Percentiles rank a stretch among this genome's conserved stretches.
Conservation (phyloP, 2,113 vertebrate genomes). For the Theristicus caerulescens region DNA sequence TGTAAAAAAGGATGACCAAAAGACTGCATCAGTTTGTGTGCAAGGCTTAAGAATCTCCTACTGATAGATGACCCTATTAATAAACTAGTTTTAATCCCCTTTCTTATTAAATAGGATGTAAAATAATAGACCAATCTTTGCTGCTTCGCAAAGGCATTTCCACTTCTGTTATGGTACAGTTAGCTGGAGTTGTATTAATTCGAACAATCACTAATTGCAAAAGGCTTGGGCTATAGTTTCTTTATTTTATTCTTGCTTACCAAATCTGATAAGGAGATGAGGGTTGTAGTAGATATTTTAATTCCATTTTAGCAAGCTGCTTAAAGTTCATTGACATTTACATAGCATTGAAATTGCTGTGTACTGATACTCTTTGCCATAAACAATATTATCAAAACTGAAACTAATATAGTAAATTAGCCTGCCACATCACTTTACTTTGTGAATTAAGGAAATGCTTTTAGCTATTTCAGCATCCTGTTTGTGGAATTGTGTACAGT, state of each 20-base stretch:
- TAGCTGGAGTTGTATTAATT: neutral
- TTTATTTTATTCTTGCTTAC: neutral
- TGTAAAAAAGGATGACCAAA: neutral
- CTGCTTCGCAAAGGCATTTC: neutral
- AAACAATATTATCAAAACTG: neutral
- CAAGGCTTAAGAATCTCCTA: neutral
- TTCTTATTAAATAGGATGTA: neutral
- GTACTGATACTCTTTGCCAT: neutral
- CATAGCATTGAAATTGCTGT: neutral
- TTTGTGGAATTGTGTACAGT: neutral
- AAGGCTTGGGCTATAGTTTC: neutral
- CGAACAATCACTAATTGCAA: neutral
- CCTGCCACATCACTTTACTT: neutral
- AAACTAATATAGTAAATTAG: neutral
- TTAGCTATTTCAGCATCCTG: neutral
- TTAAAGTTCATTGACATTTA: neutral
- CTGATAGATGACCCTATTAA: neutral
- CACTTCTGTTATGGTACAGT: neutral
- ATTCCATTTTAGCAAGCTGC: neutral
- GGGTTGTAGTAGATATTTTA: neutral
- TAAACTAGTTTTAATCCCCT: neutral
- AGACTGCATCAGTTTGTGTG: neutral
- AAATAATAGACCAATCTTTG: neutral
- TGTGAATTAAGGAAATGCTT: neutral
- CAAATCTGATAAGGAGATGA: neutral